Evolutionary conservation across 1,140 invertebrate species (phyloP), one percentile per base, ranked within the genome.

Genomic region (Mesaphorura yosii): DNA sequence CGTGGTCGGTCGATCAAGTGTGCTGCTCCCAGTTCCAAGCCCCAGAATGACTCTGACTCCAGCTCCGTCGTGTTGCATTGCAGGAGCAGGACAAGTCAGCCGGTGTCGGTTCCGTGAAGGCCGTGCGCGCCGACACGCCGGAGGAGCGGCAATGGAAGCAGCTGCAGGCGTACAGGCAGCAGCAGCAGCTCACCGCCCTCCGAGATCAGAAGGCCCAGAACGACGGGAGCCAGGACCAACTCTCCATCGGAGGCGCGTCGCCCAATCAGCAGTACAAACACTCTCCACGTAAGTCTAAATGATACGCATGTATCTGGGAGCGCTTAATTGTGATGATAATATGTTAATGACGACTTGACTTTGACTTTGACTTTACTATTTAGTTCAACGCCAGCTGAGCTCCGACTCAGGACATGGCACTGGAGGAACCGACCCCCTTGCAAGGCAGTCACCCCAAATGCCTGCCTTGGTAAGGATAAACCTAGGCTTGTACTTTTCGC

Each of bases 121-220:
- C 78, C 75, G 31, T 34, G 79, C 64, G 86, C 88, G 71, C 80
- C 82, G 34, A 86, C 88, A 69, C 57, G 19, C 48, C 51, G 5
- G 83, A 88, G 64, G 85, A 88, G 70, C 72, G 83, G 15, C 79
- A 85, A 59, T 90, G 87, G 86, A 90, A 90, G 69, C 83, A 86
- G 59, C 68, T 88, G 56, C 85, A 88, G 70, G 82, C 83, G 22
- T 66, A 81, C 53, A 74, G 85, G 20, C 83, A 86, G 65, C 81
- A 84, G 61, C 78, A 86, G 57, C 84, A 87, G 53, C 83, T 86
- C 65, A 79, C 83, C 70, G 78, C 81, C 58, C 78, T 85, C 63
- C 82, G 83, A 52, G 82, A 84, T 62, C 82, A 85, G 63, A 70
- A 81, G 53, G 73, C 77, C 45, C 80, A 83, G 75, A 80, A n/a